A percentile compares a stretch with the other conserved stretches of the same genome.
Evolutionary conservation across 2,797 vertebrate genomes (phyloP).

Genomic region (Leptodactylus fallax): DNA sequence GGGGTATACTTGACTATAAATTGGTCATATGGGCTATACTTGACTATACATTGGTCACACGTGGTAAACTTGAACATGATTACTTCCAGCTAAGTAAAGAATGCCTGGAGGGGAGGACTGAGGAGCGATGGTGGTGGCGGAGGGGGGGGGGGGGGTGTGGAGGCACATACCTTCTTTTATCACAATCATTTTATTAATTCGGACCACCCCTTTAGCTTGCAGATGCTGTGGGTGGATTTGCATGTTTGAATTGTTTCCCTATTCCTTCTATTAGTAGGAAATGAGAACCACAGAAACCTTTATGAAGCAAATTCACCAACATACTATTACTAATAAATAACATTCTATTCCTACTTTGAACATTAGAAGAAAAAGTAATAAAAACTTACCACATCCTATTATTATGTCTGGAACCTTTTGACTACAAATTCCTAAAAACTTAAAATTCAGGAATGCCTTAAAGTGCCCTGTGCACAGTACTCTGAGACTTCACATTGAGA

Average conservation of each 20-base stretch:
- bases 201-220: too few species aligned
- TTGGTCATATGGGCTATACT: too few species aligned
- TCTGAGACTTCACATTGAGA: neutral
- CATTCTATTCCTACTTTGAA: constrained; percentile 48
- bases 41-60: too few species aligned
- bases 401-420: constrained; percentile 33
- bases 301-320: neutral
- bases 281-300: constrained; percentile 41
- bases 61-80: too few species aligned
- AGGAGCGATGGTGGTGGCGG: too few species aligned
- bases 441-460: constrained; percentile 26
- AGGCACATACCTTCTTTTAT: too few species aligned
- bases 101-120: too few species aligned
- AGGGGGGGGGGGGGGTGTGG: too few species aligned
- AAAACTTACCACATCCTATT: constrained; percentile 49
- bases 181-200: too few species aligned
- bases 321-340: constrained; percentile 44
- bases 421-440: neutral
- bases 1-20: too few species aligned
- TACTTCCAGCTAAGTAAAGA: too few species aligned
- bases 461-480: neutral
- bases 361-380: constrained; percentile 27
- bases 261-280: constrained; percentile 18
- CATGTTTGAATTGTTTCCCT: constrained; percentile 24
- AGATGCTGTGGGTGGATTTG: neutral